Percentiles rank a stretch among this genome's conserved stretches.
Evolutionary conservation across 2,888 invertebrate species (phyloP).

Genomic region (Thyatira batis): DNA sequence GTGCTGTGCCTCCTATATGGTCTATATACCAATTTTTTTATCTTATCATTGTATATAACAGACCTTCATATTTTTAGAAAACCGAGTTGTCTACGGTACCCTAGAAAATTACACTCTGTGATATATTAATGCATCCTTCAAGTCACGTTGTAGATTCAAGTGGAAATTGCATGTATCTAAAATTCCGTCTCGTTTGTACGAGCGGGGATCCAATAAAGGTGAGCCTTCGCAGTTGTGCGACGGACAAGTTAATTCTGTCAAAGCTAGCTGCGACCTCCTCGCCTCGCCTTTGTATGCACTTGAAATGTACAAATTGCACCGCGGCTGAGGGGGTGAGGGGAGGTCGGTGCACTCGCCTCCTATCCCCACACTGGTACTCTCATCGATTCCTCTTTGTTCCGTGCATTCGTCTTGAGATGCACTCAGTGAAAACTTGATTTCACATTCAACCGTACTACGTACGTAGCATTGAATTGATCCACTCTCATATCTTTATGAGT

Average conservation of each 20-base stretch:
- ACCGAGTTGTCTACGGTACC: too few relatives aligned
- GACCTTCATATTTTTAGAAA: too few relatives aligned
- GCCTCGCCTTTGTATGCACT: conserved; percentile 80
- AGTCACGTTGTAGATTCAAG: conserved; percentile 5
- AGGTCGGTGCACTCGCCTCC: conserved; percentile 73
- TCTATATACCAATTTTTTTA: too few relatives aligned
- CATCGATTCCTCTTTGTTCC: conserved; percentile 81
- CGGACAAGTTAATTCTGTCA: conserved; percentile 82
- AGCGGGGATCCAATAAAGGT: conserved; percentile 71
- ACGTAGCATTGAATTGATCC: conserved; percentile 44
- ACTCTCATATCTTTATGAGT: conserved; percentile 39
- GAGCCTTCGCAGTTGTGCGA: conserved; percentile 63
- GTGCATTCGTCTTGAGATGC: conserved; percentile 78
- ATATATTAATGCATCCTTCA: background rate
- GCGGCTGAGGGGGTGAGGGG: conserved; percentile 68
- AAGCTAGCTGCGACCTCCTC: conserved; percentile 77
- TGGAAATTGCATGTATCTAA: conserved; percentile 35
- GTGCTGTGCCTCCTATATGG: too few relatives aligned
- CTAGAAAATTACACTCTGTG: conserved; percentile 4
- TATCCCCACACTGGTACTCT: conserved; percentile 63
- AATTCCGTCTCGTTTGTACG: conserved; percentile 46
- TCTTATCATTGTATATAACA: too few relatives aligned
- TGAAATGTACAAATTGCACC: conserved; percentile 82
- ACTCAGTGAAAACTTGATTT: conserved; percentile 73
- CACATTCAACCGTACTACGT: conserved; percentile 53